Evolutionary conservation across 1,140 invertebrate genomes (phyloP), one percentile per base, ranked within the genome.

Genomic region (Pseudomyrmex pallidus): DNA sequence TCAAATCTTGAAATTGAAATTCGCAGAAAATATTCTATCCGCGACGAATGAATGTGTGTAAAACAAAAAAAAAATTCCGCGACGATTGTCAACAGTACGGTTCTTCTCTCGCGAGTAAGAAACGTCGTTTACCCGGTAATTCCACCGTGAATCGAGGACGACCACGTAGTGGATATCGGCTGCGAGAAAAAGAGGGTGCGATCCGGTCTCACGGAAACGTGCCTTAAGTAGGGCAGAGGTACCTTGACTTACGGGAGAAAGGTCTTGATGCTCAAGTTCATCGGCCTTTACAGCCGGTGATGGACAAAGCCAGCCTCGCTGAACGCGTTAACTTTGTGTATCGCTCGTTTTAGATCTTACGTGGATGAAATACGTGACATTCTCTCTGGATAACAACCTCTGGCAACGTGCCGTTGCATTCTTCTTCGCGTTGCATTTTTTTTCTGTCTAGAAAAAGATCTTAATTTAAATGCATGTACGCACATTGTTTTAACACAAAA

Each of bases 171-270:
- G 15, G 57, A 74, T 56, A 54, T 35, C 48, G 35, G n/a, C 2
- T 48, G 7, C 17, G 56, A 44, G 25, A 64, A 48, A 54, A 82
- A 83, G 54, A 46, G 72, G 63, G 8, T 86, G 62, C 52, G 46
- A 20, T 54, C 46, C 25, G 25, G 68, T 85, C 68, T 80, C 22
- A 48, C 70, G 64, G 35, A 68, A 22, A 64, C 35, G 50, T 68
- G 61, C 46, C 22, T 54, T 76, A 59, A 50, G 22, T 22, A 62
- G 59, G 70, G 54, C 64, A 67, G 61, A 76, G 44, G 54, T 72
- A 83, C 22, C 52, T 59, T 66, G 62, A 20, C 22, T 82, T 44
- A 1, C 48, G 2, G 44, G 85, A 83, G 86, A 87, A 86, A 87
- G 86, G 54, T 83, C 78, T 35, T 48, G 56, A 63, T 74, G 56